phyloP scores from a whole-genome alignment of 2,797 vertebrate genomes.

The Sebastes oblongus region DNA sequence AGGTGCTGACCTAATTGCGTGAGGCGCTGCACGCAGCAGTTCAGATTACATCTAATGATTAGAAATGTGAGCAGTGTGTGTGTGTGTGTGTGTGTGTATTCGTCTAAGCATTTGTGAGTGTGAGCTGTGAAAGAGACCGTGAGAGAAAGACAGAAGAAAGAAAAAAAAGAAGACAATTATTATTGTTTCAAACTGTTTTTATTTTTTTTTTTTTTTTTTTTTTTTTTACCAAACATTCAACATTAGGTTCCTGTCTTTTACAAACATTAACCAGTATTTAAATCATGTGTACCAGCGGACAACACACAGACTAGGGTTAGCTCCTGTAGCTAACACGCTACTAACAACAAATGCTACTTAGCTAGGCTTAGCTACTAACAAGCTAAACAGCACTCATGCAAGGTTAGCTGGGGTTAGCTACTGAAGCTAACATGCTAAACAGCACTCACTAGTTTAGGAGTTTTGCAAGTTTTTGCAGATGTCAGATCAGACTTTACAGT shows the following conservation, averaged over 20 bases:
- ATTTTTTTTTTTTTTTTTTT: not conserved
- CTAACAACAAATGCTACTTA: not conserved
- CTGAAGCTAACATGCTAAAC: not conserved
- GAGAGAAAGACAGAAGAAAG: not conserved
- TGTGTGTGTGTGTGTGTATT: not conserved
- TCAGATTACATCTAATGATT: slow-evolving; percentile 50
- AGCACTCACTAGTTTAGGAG: no score
- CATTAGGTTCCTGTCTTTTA: not conserved
- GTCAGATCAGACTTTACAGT: no score
- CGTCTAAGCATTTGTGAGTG: not conserved
- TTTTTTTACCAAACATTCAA: not conserved
- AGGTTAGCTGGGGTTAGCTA: not conserved
- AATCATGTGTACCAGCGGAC: not conserved
- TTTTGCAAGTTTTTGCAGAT: no score
- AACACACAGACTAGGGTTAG: not conserved
- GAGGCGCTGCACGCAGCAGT: slow-evolving; percentile 6
- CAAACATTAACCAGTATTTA: not conserved
- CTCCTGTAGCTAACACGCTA: not conserved
- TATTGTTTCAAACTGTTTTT: not conserved
- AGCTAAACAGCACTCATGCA: no score
- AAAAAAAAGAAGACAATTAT: not conserved
- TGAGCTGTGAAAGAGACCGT: not conserved
- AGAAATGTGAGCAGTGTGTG: slow-evolving; percentile 5
- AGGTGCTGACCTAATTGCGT: slow-evolving; percentile 35
- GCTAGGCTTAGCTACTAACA: no score